Evolutionary conservation across 2,888 invertebrate genomes (phyloP), one percentile per base, ranked within the genome.

Genomic region (Blastobasis lacticolella): DNA sequence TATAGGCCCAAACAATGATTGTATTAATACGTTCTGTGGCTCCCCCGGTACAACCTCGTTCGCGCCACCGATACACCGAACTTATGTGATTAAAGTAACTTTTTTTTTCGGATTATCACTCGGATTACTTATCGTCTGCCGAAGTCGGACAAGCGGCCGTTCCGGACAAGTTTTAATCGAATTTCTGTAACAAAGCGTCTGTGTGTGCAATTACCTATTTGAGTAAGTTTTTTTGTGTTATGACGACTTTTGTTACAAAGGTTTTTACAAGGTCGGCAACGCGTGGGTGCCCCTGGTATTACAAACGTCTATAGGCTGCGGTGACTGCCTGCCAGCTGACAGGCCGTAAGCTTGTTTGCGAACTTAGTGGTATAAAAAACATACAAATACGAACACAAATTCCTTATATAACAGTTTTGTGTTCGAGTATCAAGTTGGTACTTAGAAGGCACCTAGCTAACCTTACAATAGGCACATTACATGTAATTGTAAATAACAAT

Each of bases 111-210:
- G 49, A 49, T 52, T 52, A 52, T 52, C 42, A 42, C 10, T 6
- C 36, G 41, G 40, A 23, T 41, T 36, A 41, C 7, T 45, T 45
- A 45, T 6, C 5, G 10, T 54, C 60, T 63, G 62, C 60, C 60
- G 53, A 52, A 57, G 61, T 64, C 57, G 64, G 61, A 71, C 71
- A 72, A 63, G 67, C 66, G 64, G 23, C 23, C 23, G 69, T 75
- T 67, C 8, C 58, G 64, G 51, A 54, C 56, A 77, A 78, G 63
- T 81, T 78, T 72, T 73, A 73, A 75, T 77, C 62, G 72, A 69
- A 69, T 69, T 66, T 63, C 63, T 56, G 61, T 58, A 59, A 63
- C 61, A 64, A 67, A 61, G 59, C 61, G 53, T 54, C 54, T 50
- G 49, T 23, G 23, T 23, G 23, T 23, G 23, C 23, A 23, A 23